Evolutionary conservation across 2,113 vertebrate species (phyloP).

Genomic region (Pluvialis apricaria): DNA sequence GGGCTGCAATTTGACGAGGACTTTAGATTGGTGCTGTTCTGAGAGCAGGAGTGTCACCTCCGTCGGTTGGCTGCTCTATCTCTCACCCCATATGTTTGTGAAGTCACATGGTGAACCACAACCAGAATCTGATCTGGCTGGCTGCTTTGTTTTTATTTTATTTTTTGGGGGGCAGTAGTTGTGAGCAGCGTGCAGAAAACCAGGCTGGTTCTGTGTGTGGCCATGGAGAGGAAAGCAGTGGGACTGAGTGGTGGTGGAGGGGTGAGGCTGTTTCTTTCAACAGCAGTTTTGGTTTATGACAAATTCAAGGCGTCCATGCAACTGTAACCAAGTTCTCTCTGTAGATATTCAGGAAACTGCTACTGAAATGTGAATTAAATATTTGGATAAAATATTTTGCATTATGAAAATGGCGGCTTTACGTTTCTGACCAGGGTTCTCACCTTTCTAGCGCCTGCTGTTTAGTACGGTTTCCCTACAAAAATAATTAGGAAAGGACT

Average conservation of each 20-base stretch:
- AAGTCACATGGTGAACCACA: not conserved
- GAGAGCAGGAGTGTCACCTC: not conserved
- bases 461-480: rapidly evolving
- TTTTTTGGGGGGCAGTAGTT: not conserved
- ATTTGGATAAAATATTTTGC: not conserved
- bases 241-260: not conserved
- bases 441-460: not conserved
- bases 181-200: not conserved
- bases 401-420: not conserved
- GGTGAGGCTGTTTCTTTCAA: not conserved
- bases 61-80: not conserved
- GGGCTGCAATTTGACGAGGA: not conserved
- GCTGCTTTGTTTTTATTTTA: not conserved
- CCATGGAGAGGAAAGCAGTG: not conserved
- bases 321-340: not conserved
- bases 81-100: not conserved
- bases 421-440: not conserved
- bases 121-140: not conserved
- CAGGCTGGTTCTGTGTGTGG: not conserved
- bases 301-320: not conserved
- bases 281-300: not conserved
- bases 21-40: not conserved
- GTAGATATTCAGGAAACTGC: not conserved
- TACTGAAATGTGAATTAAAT: not conserved
- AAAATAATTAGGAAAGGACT: not conserved